A percentile compares a stretch with the other conserved stretches of the same genome.
phyloP scores from a whole-genome alignment of 2,888 invertebrate genomes.

The Bombylius major region DNA sequence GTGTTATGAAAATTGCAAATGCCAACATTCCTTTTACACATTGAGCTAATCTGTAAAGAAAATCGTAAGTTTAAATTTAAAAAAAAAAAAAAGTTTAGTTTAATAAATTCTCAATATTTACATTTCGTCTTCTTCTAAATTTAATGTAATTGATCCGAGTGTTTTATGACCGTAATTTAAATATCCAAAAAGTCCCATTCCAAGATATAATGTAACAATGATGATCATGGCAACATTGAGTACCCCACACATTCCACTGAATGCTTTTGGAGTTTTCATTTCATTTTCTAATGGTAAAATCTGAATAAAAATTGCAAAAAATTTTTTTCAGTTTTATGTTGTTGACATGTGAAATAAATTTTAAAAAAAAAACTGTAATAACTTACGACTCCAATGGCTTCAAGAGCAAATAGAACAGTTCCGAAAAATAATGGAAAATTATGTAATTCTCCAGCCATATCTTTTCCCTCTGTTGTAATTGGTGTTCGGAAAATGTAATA shows the following conservation, averaged over 20 bases:
- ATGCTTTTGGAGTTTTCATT: slow-evolving; percentile 76
- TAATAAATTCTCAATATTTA: slow-evolving; percentile 32
- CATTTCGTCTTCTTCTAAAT: slow-evolving; percentile 56
- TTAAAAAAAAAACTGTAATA: neutral
- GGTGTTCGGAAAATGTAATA: slow-evolving; percentile 71
- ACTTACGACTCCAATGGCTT: slow-evolving; percentile 84
- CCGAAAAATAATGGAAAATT: slow-evolving; percentile 89
- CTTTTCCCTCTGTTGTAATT: slow-evolving; percentile 48
- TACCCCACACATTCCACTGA: slow-evolving; percentile 70
- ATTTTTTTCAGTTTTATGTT: too few species aligned
- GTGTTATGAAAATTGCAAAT: slow-evolving; percentile 78
- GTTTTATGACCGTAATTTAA: slow-evolving; percentile 63
- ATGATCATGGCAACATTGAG: slow-evolving; percentile 72
- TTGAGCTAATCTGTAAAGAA: slow-evolving; percentile 47
- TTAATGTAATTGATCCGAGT: slow-evolving; percentile 74
- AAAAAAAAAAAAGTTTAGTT: neutral
- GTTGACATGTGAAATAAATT: neutral
- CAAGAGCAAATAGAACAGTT: slow-evolving; percentile 89
- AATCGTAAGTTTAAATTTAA: slow-evolving; percentile 11
- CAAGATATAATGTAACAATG: slow-evolving; percentile 72
- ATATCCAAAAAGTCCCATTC: slow-evolving; percentile 86
- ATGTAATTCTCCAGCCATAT: slow-evolving; percentile 48
- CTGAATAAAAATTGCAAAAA: slow-evolving; percentile 35
- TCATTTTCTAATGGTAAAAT: slow-evolving; percentile 88
- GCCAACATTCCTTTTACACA: slow-evolving; percentile 61